Base-by-base conservation (phyloP, 2,888 invertebrate species). In the Rugalucina vietnamica region DNA sequence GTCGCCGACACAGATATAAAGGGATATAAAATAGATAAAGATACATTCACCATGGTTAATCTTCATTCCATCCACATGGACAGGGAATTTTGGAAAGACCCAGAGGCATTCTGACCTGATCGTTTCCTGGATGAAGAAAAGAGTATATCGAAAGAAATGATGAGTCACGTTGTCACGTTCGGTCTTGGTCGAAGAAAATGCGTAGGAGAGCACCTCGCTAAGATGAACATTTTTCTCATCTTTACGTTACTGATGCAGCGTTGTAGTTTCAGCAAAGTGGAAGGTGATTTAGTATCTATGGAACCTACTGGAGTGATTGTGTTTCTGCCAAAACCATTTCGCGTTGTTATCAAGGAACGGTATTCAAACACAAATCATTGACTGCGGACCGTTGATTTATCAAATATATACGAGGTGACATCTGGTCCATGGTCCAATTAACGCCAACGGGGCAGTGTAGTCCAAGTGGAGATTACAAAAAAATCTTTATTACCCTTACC, bases 181-280 rank as follows among this genome's bases (percentile, higher is more conserved):
- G 88, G 91, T 1, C 29, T 87, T 37, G 93, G 93, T 3, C 77
- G 87, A 36, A 79, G 93, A 39, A 74, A 85, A 12, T 93, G 92
- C 75, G 39, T 91, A 32, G 93, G 93, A 1, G 92, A 93, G 81
- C 69, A 78, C n/a, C 74, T 93, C n/a, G 91, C 90, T 24, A 82
- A 81, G 21, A 83, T 82, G 75, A 89, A 92, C 77, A n/a, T 93
- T 0, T 90, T 91, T 39, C 12, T 92, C 2, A 86, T 87, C 75
- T 82, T 92, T 29, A 73, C 89, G 4, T 79, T 78, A 5, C 36
- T 92, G 12, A 74, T 92, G 60, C 90, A 90, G 79, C 57, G 75
- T n/a, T 90, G 87, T 69, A 70, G 60, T 4, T 86, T 86, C 60
- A 43, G 71, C 1, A 69, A 72, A 34, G 81, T 76, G 4, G 50